Percentiles rank a stretch among this genome's conserved stretches.
phyloP scores from a whole-genome alignment of 1,140 invertebrate genomes.

The Brachionus koreanus region DNA sequence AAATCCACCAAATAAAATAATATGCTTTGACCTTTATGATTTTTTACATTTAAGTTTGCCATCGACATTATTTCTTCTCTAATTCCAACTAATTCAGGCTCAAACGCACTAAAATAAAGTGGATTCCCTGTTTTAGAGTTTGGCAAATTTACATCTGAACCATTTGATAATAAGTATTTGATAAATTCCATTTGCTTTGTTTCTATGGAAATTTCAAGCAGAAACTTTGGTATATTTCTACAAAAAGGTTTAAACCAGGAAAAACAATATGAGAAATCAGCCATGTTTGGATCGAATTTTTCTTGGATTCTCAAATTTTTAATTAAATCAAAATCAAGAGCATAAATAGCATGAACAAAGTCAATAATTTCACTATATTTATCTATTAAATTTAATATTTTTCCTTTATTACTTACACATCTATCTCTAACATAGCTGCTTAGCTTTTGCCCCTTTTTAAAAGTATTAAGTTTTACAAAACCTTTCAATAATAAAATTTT shows the following conservation, averaged over 20 bases:
- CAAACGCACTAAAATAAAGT: conserved; percentile 17
- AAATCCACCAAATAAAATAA: conserved; percentile 25
- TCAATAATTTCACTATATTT: background rate
- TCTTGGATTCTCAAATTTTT: background rate
- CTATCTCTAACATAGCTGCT: background rate
- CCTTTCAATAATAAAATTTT: background rate
- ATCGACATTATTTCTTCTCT: background rate
- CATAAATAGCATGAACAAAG: conserved; percentile 24
- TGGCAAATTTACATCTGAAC: conserved; percentile 21
- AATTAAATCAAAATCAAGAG: background rate
- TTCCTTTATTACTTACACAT: background rate
- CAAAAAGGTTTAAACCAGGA: conserved; percentile 12
- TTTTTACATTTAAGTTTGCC: conserved; percentile 13
- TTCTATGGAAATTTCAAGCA: conserved; percentile 22
- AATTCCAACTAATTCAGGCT: background rate
- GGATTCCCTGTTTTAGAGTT: conserved; percentile 36
- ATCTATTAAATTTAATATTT: background rate
- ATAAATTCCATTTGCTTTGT: conserved; percentile 5
- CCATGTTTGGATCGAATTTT: background rate
- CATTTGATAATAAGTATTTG: background rate
- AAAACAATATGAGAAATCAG: conserved; percentile 31
- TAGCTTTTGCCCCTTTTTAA: background rate
- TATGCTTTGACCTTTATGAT: background rate
- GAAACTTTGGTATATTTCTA: conserved; percentile 20
- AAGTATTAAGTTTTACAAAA: background rate